Base-by-base conservation (phyloP, 1,140 invertebrate species). In the Drosophila asahinai region DNA sequence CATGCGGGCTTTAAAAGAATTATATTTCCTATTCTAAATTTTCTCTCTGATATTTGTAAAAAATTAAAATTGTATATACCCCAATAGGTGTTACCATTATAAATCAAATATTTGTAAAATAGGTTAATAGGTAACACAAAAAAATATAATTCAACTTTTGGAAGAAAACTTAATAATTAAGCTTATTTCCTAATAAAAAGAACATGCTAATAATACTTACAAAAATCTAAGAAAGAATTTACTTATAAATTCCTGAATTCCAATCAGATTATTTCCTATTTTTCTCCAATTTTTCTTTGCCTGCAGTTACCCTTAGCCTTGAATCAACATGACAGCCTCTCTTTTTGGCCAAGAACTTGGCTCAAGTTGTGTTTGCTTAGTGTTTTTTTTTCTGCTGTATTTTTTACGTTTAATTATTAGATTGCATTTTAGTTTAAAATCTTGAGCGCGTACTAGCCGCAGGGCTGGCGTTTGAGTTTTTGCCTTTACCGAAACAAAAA, bases 291-390 rank as follows among this genome's bases (percentile, higher is more conserved):
- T 36, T 60, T 55, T 45, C 19, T 45, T 15, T 8, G 12, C 52
- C 48, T 70, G 63, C 33, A 43, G 14, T 43, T 77, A 70, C 55
- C 47, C 84, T 84, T 89, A 90, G 86, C 84, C 84, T 89, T 89
- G 84, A 90, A 84, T 70, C 65, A 83, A 82, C 75, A 79, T 38
- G 47, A 33, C 55, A 17, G 59, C 12, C 63, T 45, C 45, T 57
- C 19, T 25, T 66, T 61, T 58, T 36, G 47, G 45, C 58, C 47
- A 33, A 57, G 43, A 61, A 77, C 66, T 73, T 65, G 47, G 47
- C 68, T 78, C 43, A 59, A 77, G 76, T 55, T 47, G 19, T 27
- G 40, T 49, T 63, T 71, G 54, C 45, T 57, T 57, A 22, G 40
- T 57, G n/a, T 22, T 70, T 27, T n/a, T n/a, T 77, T 65, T 52